A percentile compares a stretch with the other conserved stretches of the same genome.
Conservation (phyloP, 2,888 invertebrate species). For the Monoplex corrugatus region DNA sequence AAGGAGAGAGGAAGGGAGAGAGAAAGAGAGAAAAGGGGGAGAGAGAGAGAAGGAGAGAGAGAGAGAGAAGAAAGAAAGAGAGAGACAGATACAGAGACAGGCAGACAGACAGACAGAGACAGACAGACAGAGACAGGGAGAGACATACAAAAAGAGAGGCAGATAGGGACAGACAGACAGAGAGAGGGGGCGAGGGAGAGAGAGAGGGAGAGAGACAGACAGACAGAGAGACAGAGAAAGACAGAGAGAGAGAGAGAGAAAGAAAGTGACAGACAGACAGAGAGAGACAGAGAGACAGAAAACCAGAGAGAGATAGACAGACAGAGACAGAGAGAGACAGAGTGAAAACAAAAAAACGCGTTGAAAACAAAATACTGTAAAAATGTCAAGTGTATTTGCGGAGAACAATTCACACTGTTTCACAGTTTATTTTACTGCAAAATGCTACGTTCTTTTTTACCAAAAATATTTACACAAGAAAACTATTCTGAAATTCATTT, state of each 20-base stretch:
- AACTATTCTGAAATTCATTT: too few species aligned
- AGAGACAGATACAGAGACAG: background rate
- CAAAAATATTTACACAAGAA: too few species aligned
- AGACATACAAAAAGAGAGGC: background rate
- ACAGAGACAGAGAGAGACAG: background rate
- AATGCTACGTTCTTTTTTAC: too few species aligned
- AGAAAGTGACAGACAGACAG: too few species aligned
- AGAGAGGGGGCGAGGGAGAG: too few species aligned
- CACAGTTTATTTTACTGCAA: too few species aligned
- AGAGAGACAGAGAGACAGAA: background rate
- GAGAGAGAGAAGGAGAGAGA: background rate
- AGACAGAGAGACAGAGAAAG: background rate
- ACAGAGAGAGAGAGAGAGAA: background rate
- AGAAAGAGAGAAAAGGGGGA: background rate
- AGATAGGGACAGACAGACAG: background rate
- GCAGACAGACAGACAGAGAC: background rate
- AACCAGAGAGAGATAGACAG: background rate
- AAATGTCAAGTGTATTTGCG: too few species aligned
- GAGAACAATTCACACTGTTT: too few species aligned
- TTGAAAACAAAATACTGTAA: too few species aligned
- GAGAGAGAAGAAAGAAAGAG: background rate
- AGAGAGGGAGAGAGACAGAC: constrained; percentile 8
- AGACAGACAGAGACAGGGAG: background rate
- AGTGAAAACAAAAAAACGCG: too few species aligned
- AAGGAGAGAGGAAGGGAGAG: background rate